These are phyloP conservation scores for Camelus bactrianus DNA, from an alignment of 2,113 vertebrate species.

Conservation along the genomic window DNA sequence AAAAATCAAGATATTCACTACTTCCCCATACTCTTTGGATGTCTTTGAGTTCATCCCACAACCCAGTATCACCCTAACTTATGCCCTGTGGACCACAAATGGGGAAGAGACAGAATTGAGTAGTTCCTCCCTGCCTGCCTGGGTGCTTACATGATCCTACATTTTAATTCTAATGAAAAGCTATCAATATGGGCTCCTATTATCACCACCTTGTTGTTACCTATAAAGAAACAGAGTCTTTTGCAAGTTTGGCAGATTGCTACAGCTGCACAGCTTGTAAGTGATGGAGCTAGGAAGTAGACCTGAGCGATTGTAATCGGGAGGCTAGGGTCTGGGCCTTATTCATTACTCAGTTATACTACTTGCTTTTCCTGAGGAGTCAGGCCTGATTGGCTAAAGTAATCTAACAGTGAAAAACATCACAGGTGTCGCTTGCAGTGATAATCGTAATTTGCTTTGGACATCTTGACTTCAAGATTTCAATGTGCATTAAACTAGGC, in stretches of 20 bases:
- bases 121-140: neutral
- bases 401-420: neutral
- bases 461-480: neutral
- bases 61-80: neutral
- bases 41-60: neutral
- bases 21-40: neutral
- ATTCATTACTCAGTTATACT: neutral
- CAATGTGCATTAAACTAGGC: neutral
- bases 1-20: neutral
- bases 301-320: neutral
- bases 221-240: neutral
- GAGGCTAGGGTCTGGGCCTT: neutral
- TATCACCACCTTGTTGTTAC: neutral
- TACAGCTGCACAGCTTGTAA: neutral
- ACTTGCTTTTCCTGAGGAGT: neutral
- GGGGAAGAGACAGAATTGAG: neutral
- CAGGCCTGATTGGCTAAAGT: neutral
- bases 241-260: neutral
- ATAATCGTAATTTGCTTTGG: conserved; percentile 7
- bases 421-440: neutral
- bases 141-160: neutral
- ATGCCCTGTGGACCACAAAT: neutral
- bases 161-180: neutral
- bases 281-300: neutral
- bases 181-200: neutral